phyloP scores from a whole-genome alignment of 2,797 vertebrate species.

The Bradypodion pumilum region DNA sequence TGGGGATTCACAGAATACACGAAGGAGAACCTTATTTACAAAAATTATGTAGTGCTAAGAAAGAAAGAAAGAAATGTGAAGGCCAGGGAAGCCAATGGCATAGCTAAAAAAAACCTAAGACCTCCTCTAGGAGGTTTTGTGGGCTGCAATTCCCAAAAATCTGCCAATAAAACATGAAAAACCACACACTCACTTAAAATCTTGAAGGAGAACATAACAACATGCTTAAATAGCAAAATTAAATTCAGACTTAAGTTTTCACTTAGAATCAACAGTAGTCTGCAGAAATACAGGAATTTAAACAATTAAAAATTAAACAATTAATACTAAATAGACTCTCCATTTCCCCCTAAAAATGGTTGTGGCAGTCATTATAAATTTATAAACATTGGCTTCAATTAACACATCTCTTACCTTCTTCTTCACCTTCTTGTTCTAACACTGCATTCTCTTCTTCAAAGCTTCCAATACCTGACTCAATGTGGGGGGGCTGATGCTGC shows the following conservation, averaged over 20 bases:
- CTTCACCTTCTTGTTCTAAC: conserved; percentile 81
- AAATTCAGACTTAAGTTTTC: not conserved
- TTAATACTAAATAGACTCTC: not conserved
- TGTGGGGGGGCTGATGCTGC: conserved; percentile 76
- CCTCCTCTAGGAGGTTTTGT: no score
- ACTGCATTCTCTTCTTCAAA: conserved; percentile 76
- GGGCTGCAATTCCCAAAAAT: no score
- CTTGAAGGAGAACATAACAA: no score
- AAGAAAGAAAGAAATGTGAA: no score
- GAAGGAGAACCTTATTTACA: no score
- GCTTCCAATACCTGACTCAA: conserved; percentile 75
- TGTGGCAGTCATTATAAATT: not conserved
- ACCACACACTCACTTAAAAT: no score
- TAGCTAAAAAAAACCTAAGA: no score
- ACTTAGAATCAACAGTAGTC: not conserved
- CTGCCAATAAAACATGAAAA: no score
- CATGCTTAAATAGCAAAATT: not conserved
- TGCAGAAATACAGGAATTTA: not conserved
- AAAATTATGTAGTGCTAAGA: no score
- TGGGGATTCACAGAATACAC: no score
- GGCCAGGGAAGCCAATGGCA: no score
- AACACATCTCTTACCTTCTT: conserved; percentile 84
- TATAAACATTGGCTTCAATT: conserved; percentile 21
- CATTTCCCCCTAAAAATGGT: no score
- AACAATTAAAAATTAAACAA: not conserved